Conservation (phyloP, 2,888 invertebrate species). For the Sisyra nigra region DNA sequence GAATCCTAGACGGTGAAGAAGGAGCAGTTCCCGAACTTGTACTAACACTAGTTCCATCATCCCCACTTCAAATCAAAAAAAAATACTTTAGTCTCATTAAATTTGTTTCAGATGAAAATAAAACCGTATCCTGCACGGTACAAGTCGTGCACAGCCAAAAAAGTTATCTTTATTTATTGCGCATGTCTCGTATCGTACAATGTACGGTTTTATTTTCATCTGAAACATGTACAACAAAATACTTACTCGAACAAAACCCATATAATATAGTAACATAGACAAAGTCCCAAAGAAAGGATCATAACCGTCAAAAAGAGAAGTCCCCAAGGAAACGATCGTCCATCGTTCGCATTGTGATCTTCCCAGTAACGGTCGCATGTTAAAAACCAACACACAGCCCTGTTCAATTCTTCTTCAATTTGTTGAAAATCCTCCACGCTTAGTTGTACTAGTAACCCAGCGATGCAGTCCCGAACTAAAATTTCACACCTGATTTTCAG, state of each 20-base stretch:
- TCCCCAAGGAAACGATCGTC: slow-evolving; percentile 70
- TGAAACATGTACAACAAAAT: slow-evolving; percentile 7
- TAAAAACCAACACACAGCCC: slow-evolving; percentile 81
- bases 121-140: no score
- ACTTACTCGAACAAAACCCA: slow-evolving; percentile 88
- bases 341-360: slow-evolving; percentile 55
- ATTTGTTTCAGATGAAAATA: no score
- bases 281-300: slow-evolving; percentile 65
- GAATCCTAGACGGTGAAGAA: slow-evolving; percentile 43
- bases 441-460: slow-evolving; percentile 60
- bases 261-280: slow-evolving; percentile 82
- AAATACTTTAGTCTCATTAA: background rate
- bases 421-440: slow-evolving; percentile 72
- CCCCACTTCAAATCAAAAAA: slow-evolving; percentile 28
- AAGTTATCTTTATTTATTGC: background rate
- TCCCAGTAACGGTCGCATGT: slow-evolving; percentile 90
- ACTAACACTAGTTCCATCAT: slow-evolving; percentile 52
- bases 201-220: no score
- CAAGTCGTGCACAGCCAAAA: background rate
- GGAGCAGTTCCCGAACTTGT: slow-evolving; percentile 51
- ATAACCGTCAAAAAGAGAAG: slow-evolving; percentile 60
- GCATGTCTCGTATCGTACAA: no score
- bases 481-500: slow-evolving; percentile 46
- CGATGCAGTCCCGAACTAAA: slow-evolving; percentile 68
- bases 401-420: slow-evolving; percentile 78